Evolutionary conservation across 1,140 invertebrate species (phyloP), one percentile per base, ranked within the genome.

Genomic region (Drosophila nigromelanica): DNA sequence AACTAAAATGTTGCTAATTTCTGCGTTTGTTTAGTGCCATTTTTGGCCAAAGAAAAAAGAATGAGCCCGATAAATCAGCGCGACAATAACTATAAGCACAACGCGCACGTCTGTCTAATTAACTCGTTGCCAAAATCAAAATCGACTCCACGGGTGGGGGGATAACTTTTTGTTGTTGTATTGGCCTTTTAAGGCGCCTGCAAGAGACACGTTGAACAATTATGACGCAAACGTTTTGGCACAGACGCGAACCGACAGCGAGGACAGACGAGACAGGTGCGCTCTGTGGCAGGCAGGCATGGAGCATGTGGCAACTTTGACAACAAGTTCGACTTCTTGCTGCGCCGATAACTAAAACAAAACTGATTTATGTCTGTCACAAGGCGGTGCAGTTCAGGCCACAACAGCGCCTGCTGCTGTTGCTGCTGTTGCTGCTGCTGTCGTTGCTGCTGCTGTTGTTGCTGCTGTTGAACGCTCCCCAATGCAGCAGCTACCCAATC

Each of bases 311-410:
- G 43, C 43, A 42, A 71, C 40, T 70, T 78, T 76, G 62, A 85
- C 48, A 64, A 71, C 68, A 47, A 56, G 45, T 56, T 71, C 52
- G 81, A 85, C 81, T 85, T 85, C 81, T 85, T 87, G 78, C 83
- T 87, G 82, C 78, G 82, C 76, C 82, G 83, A 87, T 89, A 76
- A 89, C 82, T 87, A 64, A 87, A 87, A 82, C 83, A 87, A 87
- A 87, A 87, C 82, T 87, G 82, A 87, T 87, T 87, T 87, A 86
- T 86, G 83, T 74, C 81, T 86, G 81, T 86, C 81, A 86, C 81
- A 87, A 85, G 81, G 81, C 81, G 64, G 18, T 35, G 12, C 30
- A 64, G 50, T 73, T 67, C 80, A 60, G 59, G 7, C 42, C 42
- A 18, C 59, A 54, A 18, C 58, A 12, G 45, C 33, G 21, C 11